A percentile compares a stretch with the other conserved stretches of the same genome.
These are phyloP conservation scores for Leucophenga maculata DNA, from an alignment of 2,888 invertebrate genomes.

Conservation along the genomic window DNA sequence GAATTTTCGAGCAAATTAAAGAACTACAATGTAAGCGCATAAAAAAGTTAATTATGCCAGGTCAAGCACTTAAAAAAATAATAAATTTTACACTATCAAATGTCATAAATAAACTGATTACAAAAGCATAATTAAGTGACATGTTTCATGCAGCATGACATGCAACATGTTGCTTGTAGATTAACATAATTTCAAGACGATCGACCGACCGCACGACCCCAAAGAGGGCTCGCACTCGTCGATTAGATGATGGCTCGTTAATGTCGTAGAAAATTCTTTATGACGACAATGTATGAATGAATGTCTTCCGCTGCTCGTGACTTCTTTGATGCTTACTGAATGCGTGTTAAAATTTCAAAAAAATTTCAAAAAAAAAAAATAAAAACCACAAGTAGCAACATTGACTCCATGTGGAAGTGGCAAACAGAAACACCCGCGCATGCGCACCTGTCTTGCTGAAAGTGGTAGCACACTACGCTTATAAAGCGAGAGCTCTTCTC, in stretches of 20 bases:
- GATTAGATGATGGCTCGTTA: conserved; percentile 35
- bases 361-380: neutral
- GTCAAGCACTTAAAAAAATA: neutral
- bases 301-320: too few relatives aligned
- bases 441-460: conserved; percentile 38
- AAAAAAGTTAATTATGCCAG: neutral
- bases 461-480: neutral
- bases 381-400: conserved; percentile 36
- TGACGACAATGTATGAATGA: too few relatives aligned
- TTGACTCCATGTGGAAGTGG: conserved; percentile 9
- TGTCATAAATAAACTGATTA: conserved; percentile 35
- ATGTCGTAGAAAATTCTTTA: conserved; percentile 3
- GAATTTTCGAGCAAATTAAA: neutral
- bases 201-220: too few relatives aligned
- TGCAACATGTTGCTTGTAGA: conserved; percentile 52
- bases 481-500: neutral
- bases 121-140: conserved; percentile 59
- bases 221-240: conserved; percentile 10
- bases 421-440: conserved; percentile 29
- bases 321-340: too few relatives aligned
- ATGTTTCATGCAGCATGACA: conserved; percentile 58
- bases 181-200: conserved; percentile 58
- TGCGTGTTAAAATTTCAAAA: too few relatives aligned
- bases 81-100: conserved; percentile 14
- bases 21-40: neutral